These are phyloP conservation scores for Ascaphus truei DNA, from an alignment of 2,113 vertebrate species.

Conservation along the genomic window DNA sequence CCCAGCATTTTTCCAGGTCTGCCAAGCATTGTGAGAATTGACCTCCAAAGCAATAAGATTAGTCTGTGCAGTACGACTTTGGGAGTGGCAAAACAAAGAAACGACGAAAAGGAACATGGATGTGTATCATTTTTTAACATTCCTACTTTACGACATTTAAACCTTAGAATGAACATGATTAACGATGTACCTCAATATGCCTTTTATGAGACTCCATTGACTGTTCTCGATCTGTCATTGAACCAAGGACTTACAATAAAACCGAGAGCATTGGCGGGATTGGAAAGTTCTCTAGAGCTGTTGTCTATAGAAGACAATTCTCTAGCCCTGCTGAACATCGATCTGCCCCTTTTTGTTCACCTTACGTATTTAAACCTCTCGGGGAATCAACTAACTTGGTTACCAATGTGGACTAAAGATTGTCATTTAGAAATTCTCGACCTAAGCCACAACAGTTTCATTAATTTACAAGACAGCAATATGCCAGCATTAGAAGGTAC, in stretches of 20 bases:
- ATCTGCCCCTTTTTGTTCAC: constrained; percentile 70
- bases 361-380: constrained; percentile 82
- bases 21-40: constrained; percentile 63
- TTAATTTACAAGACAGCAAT: constrained; percentile 67
- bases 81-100: constrained; percentile 38
- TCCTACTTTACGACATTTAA: constrained; percentile 61
- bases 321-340: constrained; percentile 62
- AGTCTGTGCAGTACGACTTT: constrained; percentile 56
- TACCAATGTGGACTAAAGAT: constrained; percentile 68
- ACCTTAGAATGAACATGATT: constrained; percentile 74
- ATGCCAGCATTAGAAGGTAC: constrained; percentile 73
- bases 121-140: constrained; percentile 72
- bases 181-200: constrained; percentile 53
- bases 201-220: constrained; percentile 71
- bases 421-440: constrained; percentile 82
- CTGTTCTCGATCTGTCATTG: constrained; percentile 74
- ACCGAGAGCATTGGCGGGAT: constrained; percentile 64
- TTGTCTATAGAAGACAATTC: constrained; percentile 75
- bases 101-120: constrained; percentile 17
- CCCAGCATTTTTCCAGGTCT: constrained; percentile 68
- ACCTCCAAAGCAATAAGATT: constrained; percentile 76
- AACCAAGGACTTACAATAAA: constrained; percentile 75
- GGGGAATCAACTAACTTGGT: constrained; percentile 72
- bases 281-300: constrained; percentile 76
- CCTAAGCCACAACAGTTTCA: constrained; percentile 83